Evolutionary conservation across 2,113 vertebrate species (phyloP), one percentile per base, ranked within the genome.

Genomic region (Mastomys natalensis): DNA sequence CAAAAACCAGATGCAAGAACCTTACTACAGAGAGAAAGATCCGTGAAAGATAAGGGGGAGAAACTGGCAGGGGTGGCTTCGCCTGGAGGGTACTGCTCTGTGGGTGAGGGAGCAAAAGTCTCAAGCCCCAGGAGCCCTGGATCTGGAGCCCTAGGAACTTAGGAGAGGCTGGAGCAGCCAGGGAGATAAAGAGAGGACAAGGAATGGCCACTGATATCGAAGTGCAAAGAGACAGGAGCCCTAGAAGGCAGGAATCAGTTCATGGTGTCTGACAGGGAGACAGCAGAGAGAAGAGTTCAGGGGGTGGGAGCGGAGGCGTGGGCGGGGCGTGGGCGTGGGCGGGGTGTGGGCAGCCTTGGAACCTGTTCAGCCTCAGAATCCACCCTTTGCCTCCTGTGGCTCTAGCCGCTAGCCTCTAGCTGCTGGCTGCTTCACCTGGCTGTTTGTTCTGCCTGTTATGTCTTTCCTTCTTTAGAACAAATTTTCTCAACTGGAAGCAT

Each of bases 391-490:
- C 31, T 10, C 19, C 5, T 11, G 78, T 19, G 31, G 51, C 51
- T 37, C 51, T 55, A 55, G 51, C 34, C 31, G 12, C 78, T 51
- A 31, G 51, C 4, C 51, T 40, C n/a, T 74, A 74, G 48, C 76
- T 15, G 45, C 31, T 53, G 15, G 48, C 48, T 78, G 51, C 77
- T 37, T 78, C 16, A 34, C 73, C 64, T 48, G 55, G 55, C 16
- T 3, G 10, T 40, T 73, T n/a, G 16, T 53, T 22, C n/a, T 0
- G 0, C 45, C 96, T 96, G 70, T 53, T 66, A 2, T 7, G 96
- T 77, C 77, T 86, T 73, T 78, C 90, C 21, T 0, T 97, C 92
- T 77, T 97, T 90, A 92, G 90, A 92, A 90, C 94, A 97, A 97
- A 94, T 85, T 74, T 22, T 21, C 51, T 77, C 92, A n/a, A n/a